These are phyloP conservation scores for Calephelis virginiensis DNA, from an alignment of 1,140 invertebrate species.

Conservation along the genomic window DNA sequence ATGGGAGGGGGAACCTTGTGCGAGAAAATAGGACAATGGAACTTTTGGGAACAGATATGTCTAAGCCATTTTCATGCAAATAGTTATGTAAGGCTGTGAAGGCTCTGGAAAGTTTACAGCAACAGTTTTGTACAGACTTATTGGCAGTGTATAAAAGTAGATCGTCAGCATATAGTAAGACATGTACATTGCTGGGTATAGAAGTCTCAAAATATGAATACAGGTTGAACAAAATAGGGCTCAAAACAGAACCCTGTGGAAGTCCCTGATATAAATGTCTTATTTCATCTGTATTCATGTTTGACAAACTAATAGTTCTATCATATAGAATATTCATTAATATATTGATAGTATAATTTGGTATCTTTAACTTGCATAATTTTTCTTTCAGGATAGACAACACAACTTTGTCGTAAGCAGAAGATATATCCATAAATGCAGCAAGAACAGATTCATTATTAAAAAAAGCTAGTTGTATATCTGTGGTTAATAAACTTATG, in stretches of 20 bases:
- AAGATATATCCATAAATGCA: constrained; percentile 15
- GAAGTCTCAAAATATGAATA: constrained; percentile 25
- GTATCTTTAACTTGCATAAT: neutral
- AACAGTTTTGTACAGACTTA: neutral
- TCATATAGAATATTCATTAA: neutral
- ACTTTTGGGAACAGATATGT: constrained; percentile 24
- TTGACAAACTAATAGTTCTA: neutral
- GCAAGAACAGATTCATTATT: constrained; percentile 16
- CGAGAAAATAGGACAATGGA: constrained; percentile 24
- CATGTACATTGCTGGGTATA: constrained; percentile 2
- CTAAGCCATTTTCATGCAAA: constrained; percentile 21
- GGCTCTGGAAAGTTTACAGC: constrained; percentile 5
- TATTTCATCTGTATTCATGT: neutral
- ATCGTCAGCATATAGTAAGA: constrained; percentile 31
- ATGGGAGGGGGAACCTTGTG: constrained; percentile 2
- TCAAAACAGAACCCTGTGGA: constrained; percentile 34
- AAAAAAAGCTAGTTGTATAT: constrained; percentile 19
- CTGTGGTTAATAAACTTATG: constrained; percentile 27
- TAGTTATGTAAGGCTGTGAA: constrained; percentile 17
- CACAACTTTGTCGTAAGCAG: constrained; percentile 19
- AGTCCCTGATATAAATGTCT: neutral
- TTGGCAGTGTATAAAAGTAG: constrained; percentile 23
- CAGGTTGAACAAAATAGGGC: constrained; percentile 33
- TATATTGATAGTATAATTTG: neutral
- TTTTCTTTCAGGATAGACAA: constrained; percentile 4